Conservation (phyloP, 2,888 invertebrate genomes). For the Hirtodrosophila duncani region DNA sequence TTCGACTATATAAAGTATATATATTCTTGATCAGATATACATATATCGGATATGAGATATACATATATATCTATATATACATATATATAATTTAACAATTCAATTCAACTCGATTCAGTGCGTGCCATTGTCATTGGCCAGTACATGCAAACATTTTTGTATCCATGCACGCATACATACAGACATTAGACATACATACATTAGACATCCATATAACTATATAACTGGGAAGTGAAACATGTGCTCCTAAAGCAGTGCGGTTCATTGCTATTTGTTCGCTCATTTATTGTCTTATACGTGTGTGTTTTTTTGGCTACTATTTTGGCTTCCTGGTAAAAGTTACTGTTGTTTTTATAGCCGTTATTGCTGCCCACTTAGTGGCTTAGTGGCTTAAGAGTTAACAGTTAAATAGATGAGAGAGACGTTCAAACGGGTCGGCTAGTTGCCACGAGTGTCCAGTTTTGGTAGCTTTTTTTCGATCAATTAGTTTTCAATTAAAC, state of each 20-base stretch:
- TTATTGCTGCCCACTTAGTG: conserved; percentile 10
- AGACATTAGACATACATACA: too few species aligned
- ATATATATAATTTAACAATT: background rate
- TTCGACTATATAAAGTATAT: background rate
- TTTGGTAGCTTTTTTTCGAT: conserved; percentile 26
- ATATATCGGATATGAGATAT: background rate
- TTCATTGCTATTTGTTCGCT: too few species aligned
- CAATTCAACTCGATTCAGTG: too few species aligned
- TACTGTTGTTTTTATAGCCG: conserved; percentile 3
- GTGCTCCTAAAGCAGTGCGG: too few species aligned
- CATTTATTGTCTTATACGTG: conserved; percentile 3
- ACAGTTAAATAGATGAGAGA: conserved; percentile 1
- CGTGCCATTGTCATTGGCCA: too few species aligned
- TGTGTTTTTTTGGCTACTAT: conserved; percentile 17
- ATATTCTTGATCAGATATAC: background rate
- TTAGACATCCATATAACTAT: too few species aligned
- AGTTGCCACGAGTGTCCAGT: conserved; percentile 28
- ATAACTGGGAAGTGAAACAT: too few species aligned
- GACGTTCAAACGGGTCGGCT: conserved; percentile 32
- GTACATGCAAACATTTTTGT: too few species aligned
- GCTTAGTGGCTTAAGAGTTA: conserved; percentile 10
- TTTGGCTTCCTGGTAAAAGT: conserved; percentile 49
- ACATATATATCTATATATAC: background rate
- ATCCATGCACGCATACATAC: too few species aligned
- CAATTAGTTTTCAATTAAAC: conserved; percentile 61